These are phyloP conservation scores for Diplolepis rosae DNA, from an alignment of 2,888 invertebrate species.

Conservation along the genomic window DNA sequence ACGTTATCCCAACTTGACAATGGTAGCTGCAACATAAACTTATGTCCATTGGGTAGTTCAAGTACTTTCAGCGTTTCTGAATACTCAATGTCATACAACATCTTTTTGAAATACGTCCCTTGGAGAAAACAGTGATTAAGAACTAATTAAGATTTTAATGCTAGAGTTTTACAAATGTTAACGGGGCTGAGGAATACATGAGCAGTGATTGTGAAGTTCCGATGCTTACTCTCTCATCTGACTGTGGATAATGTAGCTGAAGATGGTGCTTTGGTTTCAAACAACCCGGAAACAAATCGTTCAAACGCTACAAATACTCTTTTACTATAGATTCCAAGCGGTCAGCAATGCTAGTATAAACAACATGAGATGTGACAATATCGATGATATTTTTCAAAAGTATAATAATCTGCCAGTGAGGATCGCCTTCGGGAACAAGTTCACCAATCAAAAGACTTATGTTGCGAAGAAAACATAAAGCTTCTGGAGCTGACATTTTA, in stretches of 20 bases:
- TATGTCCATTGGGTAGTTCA: constrained; percentile 14
- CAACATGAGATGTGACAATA: constrained; percentile 37
- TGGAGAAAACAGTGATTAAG: constrained; percentile 36
- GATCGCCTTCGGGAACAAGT: constrained; percentile 35
- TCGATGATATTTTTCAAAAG: constrained; percentile 45
- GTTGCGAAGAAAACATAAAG: constrained; percentile 37
- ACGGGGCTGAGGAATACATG: constrained; percentile 33
- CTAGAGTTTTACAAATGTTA: constrained; percentile 46
- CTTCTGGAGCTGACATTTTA: constrained; percentile 43
- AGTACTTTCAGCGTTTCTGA: constrained; percentile 9
- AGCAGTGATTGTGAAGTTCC: constrained; percentile 39
- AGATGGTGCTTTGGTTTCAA: constrained; percentile 52
- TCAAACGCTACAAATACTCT: constrained; percentile 40
- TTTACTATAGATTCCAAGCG: constrained; percentile 36
- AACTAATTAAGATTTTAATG: constrained; percentile 39
- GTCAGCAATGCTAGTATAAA: constrained; percentile 35
- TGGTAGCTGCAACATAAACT: constrained; percentile 26
- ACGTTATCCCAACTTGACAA: constrained; percentile 30
- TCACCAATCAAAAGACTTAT: constrained; percentile 46
- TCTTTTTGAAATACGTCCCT: not conserved
- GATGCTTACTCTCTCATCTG: constrained; percentile 45
- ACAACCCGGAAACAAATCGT: constrained; percentile 39
- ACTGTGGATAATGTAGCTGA: constrained; percentile 47
- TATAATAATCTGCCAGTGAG: constrained; percentile 45
- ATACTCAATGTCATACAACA: not conserved